Percentiles rank a stretch among this genome's conserved stretches.
Conservation (phyloP, 35 echinoderm and acorn worm species). For the Anneissia japonica region DNA sequence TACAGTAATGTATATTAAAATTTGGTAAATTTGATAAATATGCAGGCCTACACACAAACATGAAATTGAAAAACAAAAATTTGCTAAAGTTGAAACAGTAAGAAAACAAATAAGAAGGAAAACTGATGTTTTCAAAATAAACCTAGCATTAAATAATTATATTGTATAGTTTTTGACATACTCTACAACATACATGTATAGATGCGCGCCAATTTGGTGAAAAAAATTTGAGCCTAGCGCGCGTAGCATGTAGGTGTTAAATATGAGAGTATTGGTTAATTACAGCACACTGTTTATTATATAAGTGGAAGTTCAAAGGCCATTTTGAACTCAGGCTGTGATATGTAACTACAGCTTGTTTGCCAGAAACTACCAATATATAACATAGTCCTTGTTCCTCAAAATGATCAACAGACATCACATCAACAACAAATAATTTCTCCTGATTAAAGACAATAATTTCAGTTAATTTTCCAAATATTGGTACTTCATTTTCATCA, state of each 20-base stretch:
- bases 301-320: background rate
- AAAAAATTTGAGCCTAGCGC: background rate
- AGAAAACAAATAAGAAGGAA: no score
- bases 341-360: background rate
- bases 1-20: background rate
- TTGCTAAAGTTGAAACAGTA: no score
- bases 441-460: background rate
- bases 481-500: conserved; percentile 8
- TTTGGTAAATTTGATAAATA: background rate
- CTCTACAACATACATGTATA: background rate
- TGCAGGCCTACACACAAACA: background rate
- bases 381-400: conserved; percentile 6
- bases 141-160: background rate
- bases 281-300: background rate
- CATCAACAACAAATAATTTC: conserved; percentile 20
- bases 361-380: background rate
- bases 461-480: conserved; percentile 18
- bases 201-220: background rate
- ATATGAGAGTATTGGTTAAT: conserved; percentile 28
- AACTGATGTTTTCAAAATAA: no score
- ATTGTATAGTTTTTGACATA: no score
- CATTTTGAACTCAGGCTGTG: conserved; percentile 19
- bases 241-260: conserved; percentile 11
- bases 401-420: no score
- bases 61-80: background rate